Evolutionary conservation across 1,140 invertebrate genomes (phyloP).

Genomic region (Venturia canescens): DNA sequence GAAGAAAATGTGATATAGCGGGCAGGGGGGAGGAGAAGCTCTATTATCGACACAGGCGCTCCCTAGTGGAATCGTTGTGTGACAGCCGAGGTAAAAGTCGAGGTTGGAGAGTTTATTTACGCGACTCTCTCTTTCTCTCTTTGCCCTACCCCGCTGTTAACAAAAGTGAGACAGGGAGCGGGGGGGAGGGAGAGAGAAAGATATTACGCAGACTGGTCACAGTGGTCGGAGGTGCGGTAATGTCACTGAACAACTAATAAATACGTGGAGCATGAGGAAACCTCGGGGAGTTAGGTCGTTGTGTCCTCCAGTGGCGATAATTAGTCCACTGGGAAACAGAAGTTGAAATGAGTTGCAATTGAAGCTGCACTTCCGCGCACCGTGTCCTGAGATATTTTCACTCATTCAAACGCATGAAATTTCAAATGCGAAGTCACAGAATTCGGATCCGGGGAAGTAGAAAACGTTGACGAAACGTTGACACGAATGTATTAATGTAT

Average conservation of each 20-base stretch:
- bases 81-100: conserved; percentile 41
- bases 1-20: not conserved
- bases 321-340: conserved; percentile 33
- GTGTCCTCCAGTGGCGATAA: conserved; percentile 19
- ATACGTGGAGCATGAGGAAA: conserved; percentile 10
- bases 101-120: conserved; percentile 42
- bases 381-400: no score
- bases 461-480: no score
- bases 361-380: not conserved
- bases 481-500: no score
- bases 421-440: no score
- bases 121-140: no score
- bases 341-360: conserved; percentile 35
- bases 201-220: not conserved
- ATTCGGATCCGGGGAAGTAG: no score
- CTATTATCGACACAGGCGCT: conserved; percentile 31
- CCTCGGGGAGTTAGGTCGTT: not conserved
- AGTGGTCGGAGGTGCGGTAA: conserved; percentile 22
- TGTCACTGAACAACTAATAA: conserved; percentile 38
- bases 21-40: not conserved
- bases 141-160: no score
- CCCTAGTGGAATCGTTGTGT: conserved; percentile 17
- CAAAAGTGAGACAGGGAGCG: not conserved
- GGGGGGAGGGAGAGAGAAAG: not conserved
- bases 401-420: no score